These are phyloP conservation scores for Pachymerium ferrugineum DNA, from an alignment of 2,888 invertebrate genomes.

Conservation along the genomic window DNA sequence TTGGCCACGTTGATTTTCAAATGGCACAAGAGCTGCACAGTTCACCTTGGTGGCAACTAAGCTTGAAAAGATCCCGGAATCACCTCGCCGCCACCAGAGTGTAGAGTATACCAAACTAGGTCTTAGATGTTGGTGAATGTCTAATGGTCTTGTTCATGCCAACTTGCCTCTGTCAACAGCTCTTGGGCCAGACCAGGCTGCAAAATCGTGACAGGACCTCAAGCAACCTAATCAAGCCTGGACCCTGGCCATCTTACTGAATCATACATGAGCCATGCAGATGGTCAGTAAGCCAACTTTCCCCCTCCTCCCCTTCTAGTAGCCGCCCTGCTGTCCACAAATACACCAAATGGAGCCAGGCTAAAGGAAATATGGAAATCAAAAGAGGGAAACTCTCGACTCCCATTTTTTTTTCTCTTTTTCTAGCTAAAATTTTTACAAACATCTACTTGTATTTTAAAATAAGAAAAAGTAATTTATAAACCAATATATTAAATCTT, in stretches of 20 bases:
- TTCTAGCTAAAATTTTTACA: too few relatives aligned
- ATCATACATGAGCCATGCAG: conserved; percentile 32
- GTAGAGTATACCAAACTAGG: background rate
- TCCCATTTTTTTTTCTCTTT: too few relatives aligned
- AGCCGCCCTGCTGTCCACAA: conserved; percentile 11
- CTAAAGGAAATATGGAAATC: conserved; percentile 12
- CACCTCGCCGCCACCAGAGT: background rate
- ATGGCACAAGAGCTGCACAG: background rate
- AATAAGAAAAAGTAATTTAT: too few relatives aligned
- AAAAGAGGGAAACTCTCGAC: background rate
- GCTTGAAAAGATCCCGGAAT: background rate
- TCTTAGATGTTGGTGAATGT: conserved; percentile 20
- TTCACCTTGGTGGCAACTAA: background rate
- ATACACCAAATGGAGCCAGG: conserved; percentile 28
- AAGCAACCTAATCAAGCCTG: conserved; percentile 28
- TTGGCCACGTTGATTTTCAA: background rate
- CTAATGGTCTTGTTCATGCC: conserved; percentile 30
- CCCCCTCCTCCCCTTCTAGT: background rate
- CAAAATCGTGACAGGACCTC: conserved; percentile 13
- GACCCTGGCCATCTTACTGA: conserved; percentile 27
- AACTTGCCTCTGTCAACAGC: conserved; percentile 31
- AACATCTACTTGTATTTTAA: too few relatives aligned
- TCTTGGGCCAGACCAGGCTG: background rate
- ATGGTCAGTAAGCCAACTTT: conserved; percentile 28
- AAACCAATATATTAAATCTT: too few relatives aligned